Evolutionary conservation across 2,797 vertebrate genomes (phyloP), one percentile per base, ranked within the genome.

Genomic region (Pagetopsis macropterus): DNA sequence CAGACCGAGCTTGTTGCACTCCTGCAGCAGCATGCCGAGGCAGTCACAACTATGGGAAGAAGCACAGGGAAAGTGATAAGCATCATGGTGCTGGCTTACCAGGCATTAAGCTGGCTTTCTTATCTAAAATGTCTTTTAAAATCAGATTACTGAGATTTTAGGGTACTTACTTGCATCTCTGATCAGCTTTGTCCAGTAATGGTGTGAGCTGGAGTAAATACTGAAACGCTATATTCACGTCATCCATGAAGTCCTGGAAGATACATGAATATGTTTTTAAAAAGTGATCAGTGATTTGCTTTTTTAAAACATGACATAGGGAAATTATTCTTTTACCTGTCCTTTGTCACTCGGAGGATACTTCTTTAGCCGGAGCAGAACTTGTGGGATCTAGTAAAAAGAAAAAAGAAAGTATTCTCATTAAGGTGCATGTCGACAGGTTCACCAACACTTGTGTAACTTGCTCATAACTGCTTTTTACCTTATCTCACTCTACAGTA

Each of bases 151-250:
- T 4, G 19, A 48, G 5, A 56, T 14, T 54, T 57, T 31, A 0
- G 2, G 48, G 9, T 21, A 84, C 96, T 15, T 94, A 99, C 98
- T 99, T 99, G 98, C 97, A 99, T 87, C 97, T 95, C 83, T 99
- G 97, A 86, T 99, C 97, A 0, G 97, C 98, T 90, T 99, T 99
- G 91, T 99, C 98, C 0, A 99, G 88, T 76, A 99, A 92, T 0
- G 98, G 98, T 0, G 97, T 98, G 65, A 99, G 94, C 83, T 99
- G 98, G 71, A 99, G 93, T 65, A 99, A 91, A 85, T 95, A 98
- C 79, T 99, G 96, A 5, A 99, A 99, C 33, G 97, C 97, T 66
- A 95, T 90, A 64, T 96, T 98, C 71, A 99, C 96, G 0, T 99
- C 97, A 14, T 99, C 98, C 5, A 94, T 96, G 75, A 99, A 99